Evolutionary conservation across 2,797 vertebrate genomes (phyloP), one percentile per base, ranked within the genome.

Genomic region (Malurus splendens): DNA sequence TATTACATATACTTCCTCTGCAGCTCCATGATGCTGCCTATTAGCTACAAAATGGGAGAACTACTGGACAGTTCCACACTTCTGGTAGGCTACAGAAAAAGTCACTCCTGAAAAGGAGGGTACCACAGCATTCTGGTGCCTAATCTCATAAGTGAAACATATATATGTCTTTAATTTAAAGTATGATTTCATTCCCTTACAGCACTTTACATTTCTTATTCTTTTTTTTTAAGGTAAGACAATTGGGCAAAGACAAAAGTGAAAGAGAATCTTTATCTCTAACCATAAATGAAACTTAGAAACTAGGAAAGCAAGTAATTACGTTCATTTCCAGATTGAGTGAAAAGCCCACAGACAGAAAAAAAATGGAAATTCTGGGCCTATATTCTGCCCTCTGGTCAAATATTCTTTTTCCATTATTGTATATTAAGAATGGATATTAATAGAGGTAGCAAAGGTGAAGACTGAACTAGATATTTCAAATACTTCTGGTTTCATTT

Each of bases 401-500:
- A 12, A 38, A 54, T n/a, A 59, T 10, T 25, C 18, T 36, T 71
- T 61, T 73, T 44, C 14, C 12, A 18, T 55, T n/a, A 23, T 33
- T 76, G 11, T 44, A 28, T 56, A 14, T 44, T 67, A 75, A 78
- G 28, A 19, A 5, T 57, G 18, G 4, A 24, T 72, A 65, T 62
- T 82, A 78, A 71, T 6, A 92, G 30, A 65, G 6, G 9, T 13
- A 48, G 17, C 13, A 82, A 65, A 85, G n/a, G 12, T 14, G 7
- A 91, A 22, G 14, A 15, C 55, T 75, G 24, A 54, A 77, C 12
- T 42, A 89, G 48, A 12, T 52, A 87, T 50, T 82, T 89, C 30
- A 95, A 60, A 82, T 78, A 65, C 78, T 62, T 89, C 10, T 45
- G 11, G 19, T 89, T 82, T 81, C 62, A 85, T 93, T 91, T 72